phyloP scores from a whole-genome alignment of 2,113 vertebrate genomes.

The Corapipo altera region DNA sequence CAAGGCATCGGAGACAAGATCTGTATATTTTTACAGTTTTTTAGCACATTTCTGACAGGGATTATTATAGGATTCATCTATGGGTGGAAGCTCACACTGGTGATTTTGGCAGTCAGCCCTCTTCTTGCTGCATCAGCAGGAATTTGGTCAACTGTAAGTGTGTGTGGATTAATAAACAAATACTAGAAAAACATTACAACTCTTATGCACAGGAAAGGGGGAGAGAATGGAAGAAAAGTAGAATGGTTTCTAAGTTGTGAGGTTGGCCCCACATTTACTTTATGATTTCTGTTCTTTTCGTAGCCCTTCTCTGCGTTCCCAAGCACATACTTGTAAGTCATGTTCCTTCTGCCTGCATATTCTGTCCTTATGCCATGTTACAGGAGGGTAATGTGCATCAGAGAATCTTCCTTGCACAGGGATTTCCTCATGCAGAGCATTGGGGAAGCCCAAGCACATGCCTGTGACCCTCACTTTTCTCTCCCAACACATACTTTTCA shows the following conservation, averaged over 20 bases:
- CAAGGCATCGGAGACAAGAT: constrained; percentile 79
- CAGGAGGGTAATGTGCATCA: neutral
- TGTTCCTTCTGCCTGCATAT: neutral
- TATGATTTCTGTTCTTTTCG: neutral
- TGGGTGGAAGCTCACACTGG: constrained; percentile 79
- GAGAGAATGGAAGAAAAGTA: neutral
- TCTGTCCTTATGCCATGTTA: neutral
- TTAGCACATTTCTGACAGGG: constrained; percentile 69
- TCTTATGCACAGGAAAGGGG: neutral
- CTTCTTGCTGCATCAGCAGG: constrained; percentile 69
- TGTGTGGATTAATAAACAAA: neutral
- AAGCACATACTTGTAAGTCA: accelerated
- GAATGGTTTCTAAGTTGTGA: neutral
- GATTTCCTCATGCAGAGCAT: neutral
- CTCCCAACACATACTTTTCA: neutral
- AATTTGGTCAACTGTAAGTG: constrained; percentile 74
- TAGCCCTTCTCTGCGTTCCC: neutral
- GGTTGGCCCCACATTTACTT: neutral
- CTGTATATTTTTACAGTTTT: constrained; percentile 69
- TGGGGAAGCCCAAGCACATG: accelerated
- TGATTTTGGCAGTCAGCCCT: constrained; percentile 76
- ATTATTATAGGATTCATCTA: constrained; percentile 75
- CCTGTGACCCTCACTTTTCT: accelerated
- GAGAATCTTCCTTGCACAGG: neutral
- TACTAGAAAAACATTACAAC: neutral